A percentile compares a stretch with the other conserved stretches of the same genome.
These are phyloP conservation scores for Scophthalmus maximus DNA, from an alignment of 2,113 vertebrate species.

Conservation along the genomic window DNA sequence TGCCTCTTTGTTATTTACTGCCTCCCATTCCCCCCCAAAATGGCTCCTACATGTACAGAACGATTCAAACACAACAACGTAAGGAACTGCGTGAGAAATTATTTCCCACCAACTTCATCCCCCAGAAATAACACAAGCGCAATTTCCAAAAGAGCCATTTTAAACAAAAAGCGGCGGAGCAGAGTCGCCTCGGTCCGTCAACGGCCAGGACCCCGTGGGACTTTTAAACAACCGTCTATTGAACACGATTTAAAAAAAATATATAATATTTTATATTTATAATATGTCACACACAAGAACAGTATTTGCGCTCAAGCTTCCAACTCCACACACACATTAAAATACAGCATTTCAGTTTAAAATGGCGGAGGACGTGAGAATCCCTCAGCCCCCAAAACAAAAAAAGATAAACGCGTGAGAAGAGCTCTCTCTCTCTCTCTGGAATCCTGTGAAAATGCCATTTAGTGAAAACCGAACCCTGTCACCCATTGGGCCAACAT, in stretches of 20 bases:
- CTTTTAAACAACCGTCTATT: constrained; percentile 56
- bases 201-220: constrained; percentile 50
- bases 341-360: constrained; percentile 71
- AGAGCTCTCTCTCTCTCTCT: too few relatives aligned
- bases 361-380: constrained; percentile 80
- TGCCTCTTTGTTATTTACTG: too few relatives aligned
- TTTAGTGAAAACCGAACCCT: constrained; percentile 56
- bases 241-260: constrained; percentile 25
- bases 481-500: constrained; percentile 52
- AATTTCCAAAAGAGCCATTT: neutral
- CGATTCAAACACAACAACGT: neutral
- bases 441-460: constrained; percentile 46
- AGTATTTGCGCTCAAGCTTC: constrained; percentile 40
- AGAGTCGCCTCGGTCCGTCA: constrained; percentile 10
- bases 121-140: neutral
- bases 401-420: too few relatives aligned
- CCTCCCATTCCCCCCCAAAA: neutral
- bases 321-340: constrained; percentile 30
- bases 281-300: constrained; percentile 26
- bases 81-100: neutral
- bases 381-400: constrained; percentile 42
- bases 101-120: neutral
- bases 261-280: too few relatives aligned
- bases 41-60: neutral
- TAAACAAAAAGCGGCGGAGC: neutral